Evolutionary conservation across 2,113 vertebrate genomes (phyloP), one percentile per base, ranked within the genome.

Genomic region (Nothobranchius kuhntae): DNA sequence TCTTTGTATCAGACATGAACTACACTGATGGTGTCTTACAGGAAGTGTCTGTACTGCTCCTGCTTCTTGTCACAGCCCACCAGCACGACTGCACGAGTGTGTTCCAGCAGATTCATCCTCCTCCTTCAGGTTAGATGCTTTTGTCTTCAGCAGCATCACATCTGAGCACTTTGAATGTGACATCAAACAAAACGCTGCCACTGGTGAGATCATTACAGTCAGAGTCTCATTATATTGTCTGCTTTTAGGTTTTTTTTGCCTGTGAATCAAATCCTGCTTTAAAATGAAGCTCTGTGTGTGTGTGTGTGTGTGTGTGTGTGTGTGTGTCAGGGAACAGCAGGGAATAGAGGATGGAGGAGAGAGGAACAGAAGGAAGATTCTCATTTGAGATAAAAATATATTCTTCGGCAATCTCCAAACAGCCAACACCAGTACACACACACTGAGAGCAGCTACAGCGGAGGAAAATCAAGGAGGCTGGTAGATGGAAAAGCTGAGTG

Each of bases 321-420:
- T 68, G 44, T 65, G 50, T 48, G 79, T 73, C 17, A 75, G 62
- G 77, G 71, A 77, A 74, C 68, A 75, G 73, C 53, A 65, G 80
- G 82, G 75, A 76, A 85, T 71, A 76, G 73, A 80, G 71, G 52
- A 84, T 66, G 73, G 38, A 57, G 54, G 81, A 60, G 71, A 61
- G 58, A 56, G 53, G 60, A 62, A 46, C 24, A 61, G 54, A 51
- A 44, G 56, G 36, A 70, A 75, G 80, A 90, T 90, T 86, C 75
- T 86, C 70, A 88, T 87, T 87, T 87, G 76, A 90, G 85, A 87
- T 87, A 87, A 82, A 85, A 83, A 81, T 81, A 86, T 56, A 85
- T 72, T 68, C 42, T 47, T 52, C 30, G 30, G n/a, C 70, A 75
- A 68, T 75, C 48, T 74, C 48, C 63, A 24, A 71, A 56, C 61